Evolutionary conservation across 1,140 invertebrate genomes (phyloP), one percentile per base, ranked within the genome.

Genomic region (Atopsyche davidsoni): DNA sequence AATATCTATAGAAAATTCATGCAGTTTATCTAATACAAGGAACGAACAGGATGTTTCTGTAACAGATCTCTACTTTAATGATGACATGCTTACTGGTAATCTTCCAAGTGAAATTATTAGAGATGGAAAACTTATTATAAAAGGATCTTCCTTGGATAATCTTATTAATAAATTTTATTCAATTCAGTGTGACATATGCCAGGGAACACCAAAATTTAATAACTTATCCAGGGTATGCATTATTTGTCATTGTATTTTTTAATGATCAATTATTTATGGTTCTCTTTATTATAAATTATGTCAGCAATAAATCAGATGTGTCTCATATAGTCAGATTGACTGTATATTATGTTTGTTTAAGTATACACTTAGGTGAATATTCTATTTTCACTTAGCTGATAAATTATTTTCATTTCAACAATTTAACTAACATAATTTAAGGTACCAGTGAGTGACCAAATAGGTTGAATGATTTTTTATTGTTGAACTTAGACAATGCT

Each of bases 161-260:
- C 48, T 55, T 6, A 46, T 55, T 9, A 31, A 36, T 14, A 46
- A 55, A 31, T 55, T 55, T 55, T 55, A 54, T 28, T 43, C 34
- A 38, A 18, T 54, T 10, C 52, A 49, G 11, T 54, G 52, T 32
- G 18, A 28, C 4, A n/a, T 54, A 23, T 54, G 52, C 23, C 11
- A 34, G 4, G 34, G 4, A 10, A 21, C 14, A 19, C 32, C 51
- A 7, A 41, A 41, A 46, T 46, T 43, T 43, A 28, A 18, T 18
- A 49, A 24, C 31, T 22, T 54, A 11, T 18, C 32, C 14, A 47
- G 28, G 24, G 40, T 54, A 21, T 23, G 34, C 19, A 46, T 14
- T 47, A 17, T 13, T 23, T 13, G 18, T 25, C 17, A 32, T 32
- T 21, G 32, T 46, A 4, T 32, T 18, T 19, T 46, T 46, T 23